Evolutionary conservation across 1,140 invertebrate genomes (phyloP).

Genomic region (Orius insidiosus): DNA sequence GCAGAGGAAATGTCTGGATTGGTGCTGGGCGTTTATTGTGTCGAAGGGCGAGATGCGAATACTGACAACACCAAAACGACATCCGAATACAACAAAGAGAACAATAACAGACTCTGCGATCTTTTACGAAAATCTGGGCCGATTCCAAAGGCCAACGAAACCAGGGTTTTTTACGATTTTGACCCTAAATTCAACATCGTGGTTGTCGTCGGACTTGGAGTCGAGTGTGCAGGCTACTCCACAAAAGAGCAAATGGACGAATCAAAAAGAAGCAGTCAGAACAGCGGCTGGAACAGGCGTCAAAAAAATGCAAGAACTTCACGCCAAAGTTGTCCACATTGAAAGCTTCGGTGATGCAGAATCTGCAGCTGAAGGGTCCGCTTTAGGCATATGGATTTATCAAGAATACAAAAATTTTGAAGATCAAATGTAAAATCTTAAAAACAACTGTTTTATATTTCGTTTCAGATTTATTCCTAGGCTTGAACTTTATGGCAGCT

Average conservation of each 20-base stretch:
- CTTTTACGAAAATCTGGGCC: constrained; percentile 22
- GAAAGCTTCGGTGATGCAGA: constrained; percentile 54
- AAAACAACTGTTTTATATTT: no score
- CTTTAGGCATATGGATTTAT: constrained; percentile 41
- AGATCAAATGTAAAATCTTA: no score
- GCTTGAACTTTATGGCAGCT: constrained; percentile 3
- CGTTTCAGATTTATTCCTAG: no score
- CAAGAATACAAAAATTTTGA: constrained; percentile 44
- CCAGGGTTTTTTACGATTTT: constrained; percentile 26
- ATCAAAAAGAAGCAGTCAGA: constrained; percentile 28
- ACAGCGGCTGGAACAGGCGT: constrained; percentile 28
- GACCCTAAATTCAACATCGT: constrained; percentile 25
- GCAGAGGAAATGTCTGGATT: no score
- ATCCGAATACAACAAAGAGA: background rate
- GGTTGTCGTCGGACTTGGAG: constrained; percentile 30
- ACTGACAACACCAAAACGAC: background rate
- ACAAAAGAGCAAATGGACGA: constrained; percentile 29
- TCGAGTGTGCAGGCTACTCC: constrained; percentile 24
- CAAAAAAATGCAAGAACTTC: no score
- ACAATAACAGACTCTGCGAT: background rate
- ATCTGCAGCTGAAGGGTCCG: constrained; percentile 54
- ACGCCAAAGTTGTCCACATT: no score
- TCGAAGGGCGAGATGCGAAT: background rate
- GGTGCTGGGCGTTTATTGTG: background rate
- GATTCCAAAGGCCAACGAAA: constrained; percentile 27